A percentile compares a stretch with the other conserved stretches of the same genome.
phyloP scores from a whole-genome alignment of 2,888 invertebrate genomes.

The Idaea dimidiata region DNA sequence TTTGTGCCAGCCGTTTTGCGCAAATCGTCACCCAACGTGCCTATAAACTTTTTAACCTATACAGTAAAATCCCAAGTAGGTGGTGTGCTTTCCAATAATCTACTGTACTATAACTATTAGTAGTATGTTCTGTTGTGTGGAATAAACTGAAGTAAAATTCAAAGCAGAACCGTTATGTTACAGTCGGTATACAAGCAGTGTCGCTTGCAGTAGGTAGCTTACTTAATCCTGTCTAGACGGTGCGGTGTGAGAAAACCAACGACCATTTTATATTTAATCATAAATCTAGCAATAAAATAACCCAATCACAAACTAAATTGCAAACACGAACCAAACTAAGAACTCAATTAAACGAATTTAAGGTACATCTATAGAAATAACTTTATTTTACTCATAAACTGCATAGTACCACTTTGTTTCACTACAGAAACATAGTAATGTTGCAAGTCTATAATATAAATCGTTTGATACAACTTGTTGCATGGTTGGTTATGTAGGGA shows the following conservation, averaged over 20 bases:
- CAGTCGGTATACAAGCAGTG: background rate
- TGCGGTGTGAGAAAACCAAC: background rate
- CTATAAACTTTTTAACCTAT: too few species aligned
- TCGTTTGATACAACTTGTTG: constrained; percentile 18
- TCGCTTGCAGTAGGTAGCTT: background rate
- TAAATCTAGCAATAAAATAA: background rate
- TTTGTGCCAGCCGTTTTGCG: too few species aligned
- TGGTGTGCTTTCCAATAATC: too few species aligned
- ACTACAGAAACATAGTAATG: constrained; percentile 21
- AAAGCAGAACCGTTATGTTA: background rate
- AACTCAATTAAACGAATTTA: background rate
- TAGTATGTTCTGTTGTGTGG: background rate
- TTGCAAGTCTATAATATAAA: constrained; percentile 19
- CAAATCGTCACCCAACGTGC: too few species aligned
- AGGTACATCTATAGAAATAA: background rate
- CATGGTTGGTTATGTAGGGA: background rate
- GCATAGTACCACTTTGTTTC: constrained; percentile 25
- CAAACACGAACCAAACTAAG: background rate
- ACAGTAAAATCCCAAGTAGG: too few species aligned
- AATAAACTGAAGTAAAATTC: background rate
- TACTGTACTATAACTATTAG: too few species aligned
- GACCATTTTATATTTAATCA: constrained; percentile 13
- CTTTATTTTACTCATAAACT: constrained; percentile 17
- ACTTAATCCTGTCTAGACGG: background rate
- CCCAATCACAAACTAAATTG: constrained; percentile 1